Evolutionary conservation across 1,140 invertebrate genomes (phyloP).

Genomic region (Magallana angulata): DNA sequence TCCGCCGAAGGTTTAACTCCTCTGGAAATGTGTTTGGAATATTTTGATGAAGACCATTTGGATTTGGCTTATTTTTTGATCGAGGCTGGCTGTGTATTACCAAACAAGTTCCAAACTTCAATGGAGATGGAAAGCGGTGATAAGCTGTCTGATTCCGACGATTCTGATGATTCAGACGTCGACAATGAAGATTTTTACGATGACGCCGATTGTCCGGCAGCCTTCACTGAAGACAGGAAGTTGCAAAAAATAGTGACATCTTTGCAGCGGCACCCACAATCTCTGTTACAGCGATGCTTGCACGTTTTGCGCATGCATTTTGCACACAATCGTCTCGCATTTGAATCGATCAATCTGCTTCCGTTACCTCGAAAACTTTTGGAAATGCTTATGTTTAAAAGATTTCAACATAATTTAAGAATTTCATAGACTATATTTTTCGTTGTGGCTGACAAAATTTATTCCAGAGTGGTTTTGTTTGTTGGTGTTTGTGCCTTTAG

Average conservation of each 20-base stretch:
- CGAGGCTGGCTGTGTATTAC: conserved; percentile 38
- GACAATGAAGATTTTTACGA: background rate
- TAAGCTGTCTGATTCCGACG: too few relatives aligned
- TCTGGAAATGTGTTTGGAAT: conserved; percentile 44
- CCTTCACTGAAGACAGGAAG: background rate
- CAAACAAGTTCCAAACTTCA: background rate
- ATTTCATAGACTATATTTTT: background rate
- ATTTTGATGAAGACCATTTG: conserved; percentile 48
- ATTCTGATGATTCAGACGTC: background rate
- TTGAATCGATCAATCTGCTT: background rate
- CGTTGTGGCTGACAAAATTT: too few relatives aligned
- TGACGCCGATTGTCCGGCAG: background rate
- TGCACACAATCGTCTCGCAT: background rate
- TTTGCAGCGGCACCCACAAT: background rate
- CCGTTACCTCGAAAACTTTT: conserved; percentile 22
- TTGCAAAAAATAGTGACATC: conserved; percentile 18
- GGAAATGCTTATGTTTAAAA: conserved; percentile 19
- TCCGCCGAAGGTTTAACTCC: conserved; percentile 31
- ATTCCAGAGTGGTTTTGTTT: too few relatives aligned
- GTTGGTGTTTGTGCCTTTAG: too few relatives aligned
- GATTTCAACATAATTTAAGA: background rate
- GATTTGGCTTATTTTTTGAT: conserved; percentile 46
- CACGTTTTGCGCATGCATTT: conserved; percentile 12
- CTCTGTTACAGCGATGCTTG: background rate
- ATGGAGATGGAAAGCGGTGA: background rate